Evolutionary conservation across 2,888 invertebrate genomes (phyloP).

Genomic region (Caenorhabditis becei): DNA sequence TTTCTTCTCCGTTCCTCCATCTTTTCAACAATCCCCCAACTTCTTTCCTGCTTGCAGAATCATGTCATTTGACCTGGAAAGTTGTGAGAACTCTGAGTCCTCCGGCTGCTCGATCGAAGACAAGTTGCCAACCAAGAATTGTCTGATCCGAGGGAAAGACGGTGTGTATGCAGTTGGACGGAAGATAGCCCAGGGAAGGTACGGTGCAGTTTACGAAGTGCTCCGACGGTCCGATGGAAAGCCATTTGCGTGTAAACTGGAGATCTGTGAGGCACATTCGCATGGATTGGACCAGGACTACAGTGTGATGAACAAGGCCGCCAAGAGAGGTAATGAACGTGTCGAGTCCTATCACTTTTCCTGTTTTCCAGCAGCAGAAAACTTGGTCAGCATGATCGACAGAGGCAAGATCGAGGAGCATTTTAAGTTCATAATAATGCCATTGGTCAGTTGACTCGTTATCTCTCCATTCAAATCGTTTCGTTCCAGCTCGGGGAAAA

Average conservation of each 20-base stretch:
- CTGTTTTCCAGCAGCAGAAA: conserved; percentile 28
- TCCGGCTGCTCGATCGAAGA: conserved; percentile 69
- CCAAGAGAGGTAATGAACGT: conserved; percentile 48
- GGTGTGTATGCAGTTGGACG: conserved; percentile 77
- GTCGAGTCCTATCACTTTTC: neutral
- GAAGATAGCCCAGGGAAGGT: conserved; percentile 77
- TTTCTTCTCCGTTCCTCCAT: conserved; percentile 12
- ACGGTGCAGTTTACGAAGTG: conserved; percentile 80
- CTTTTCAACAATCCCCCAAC: neutral
- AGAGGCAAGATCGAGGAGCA: conserved; percentile 79
- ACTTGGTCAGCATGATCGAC: conserved; percentile 76
- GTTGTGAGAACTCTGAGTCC: conserved; percentile 65
- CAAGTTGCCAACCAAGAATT: conserved; percentile 69
- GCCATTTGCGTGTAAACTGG: conserved; percentile 77
- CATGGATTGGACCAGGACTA: conserved; percentile 80
- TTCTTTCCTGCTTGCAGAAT: too few species aligned
- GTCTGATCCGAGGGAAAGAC: conserved; percentile 77
- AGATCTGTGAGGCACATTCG: conserved; percentile 76
- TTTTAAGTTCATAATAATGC: conserved; percentile 74
- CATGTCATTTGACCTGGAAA: conserved; percentile 69
- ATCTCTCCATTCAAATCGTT: neutral
- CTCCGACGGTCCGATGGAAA: conserved; percentile 71
- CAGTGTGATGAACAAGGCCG: conserved; percentile 75
- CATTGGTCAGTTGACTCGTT: conserved; percentile 58
- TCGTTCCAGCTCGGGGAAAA: conserved; percentile 79